Conservation (phyloP, 2,797 vertebrate species). For the Enteromius paludinosus region DNA sequence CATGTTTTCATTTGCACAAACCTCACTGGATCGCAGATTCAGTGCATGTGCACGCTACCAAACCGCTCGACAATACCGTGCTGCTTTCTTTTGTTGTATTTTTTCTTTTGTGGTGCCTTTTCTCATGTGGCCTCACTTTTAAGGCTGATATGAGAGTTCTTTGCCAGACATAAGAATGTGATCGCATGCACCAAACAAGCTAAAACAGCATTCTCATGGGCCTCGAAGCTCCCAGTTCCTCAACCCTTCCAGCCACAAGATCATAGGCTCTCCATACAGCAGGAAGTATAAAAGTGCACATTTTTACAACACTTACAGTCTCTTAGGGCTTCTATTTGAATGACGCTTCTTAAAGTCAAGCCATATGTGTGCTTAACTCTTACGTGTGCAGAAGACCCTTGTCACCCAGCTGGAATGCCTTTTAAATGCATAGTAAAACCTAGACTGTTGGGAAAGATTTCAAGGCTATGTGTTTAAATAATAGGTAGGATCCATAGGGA, state of each 20-base stretch:
- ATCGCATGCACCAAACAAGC: constrained; percentile 66
- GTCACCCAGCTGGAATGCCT: constrained; percentile 52
- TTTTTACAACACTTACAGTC: constrained; percentile 56
- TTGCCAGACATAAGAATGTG: constrained; percentile 70
- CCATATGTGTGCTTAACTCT: constrained; percentile 49
- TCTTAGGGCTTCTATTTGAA: constrained; percentile 48
- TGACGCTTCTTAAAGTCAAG: constrained; percentile 43
- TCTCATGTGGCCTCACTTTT: constrained; percentile 26
- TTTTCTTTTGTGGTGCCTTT: constrained; percentile 58
- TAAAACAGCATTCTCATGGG: constrained; percentile 73
- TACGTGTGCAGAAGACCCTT: constrained; percentile 24
- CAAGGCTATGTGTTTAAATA: not conserved
- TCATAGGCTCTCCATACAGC: constrained; percentile 52
- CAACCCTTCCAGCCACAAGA: constrained; percentile 55
- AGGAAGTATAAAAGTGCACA: constrained; percentile 60
- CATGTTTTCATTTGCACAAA: constrained; percentile 5
- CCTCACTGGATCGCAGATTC: not conserved
- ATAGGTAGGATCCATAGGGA: not conserved
- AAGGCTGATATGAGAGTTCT: constrained; percentile 63
- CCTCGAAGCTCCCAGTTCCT: constrained; percentile 60
- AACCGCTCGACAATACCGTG: not conserved
- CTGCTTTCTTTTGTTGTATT: constrained; percentile 5
- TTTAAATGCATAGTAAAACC: constrained; percentile 39
- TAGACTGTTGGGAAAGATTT: constrained; percentile 11
- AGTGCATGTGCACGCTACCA: not conserved